phyloP scores from a whole-genome alignment of 2,797 vertebrate genomes.

The Sebastes jordani region DNA sequence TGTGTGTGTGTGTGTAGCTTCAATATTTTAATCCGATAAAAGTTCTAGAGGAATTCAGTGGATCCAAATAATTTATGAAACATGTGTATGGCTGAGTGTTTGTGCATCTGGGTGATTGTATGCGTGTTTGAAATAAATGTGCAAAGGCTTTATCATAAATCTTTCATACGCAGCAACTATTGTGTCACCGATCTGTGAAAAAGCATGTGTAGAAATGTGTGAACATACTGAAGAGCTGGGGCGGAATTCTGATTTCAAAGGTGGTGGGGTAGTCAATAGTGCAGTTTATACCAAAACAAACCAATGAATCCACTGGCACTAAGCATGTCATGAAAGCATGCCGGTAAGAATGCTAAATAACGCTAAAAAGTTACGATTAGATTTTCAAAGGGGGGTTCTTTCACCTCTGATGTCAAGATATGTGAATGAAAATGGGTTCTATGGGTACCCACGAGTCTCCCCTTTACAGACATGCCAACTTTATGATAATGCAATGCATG shows the following conservation, averaged over 20 bases:
- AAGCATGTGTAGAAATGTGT: background rate
- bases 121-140: background rate
- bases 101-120: background rate
- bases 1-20: background rate
- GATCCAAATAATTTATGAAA: conserved; percentile 7
- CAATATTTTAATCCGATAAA: background rate
- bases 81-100: background rate
- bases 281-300: too few relatives aligned
- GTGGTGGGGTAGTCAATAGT: too few relatives aligned
- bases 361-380: too few relatives aligned
- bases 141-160: background rate
- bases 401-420: too few relatives aligned
- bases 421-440: too few relatives aligned
- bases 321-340: too few relatives aligned
- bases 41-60: background rate
- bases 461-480: too few relatives aligned
- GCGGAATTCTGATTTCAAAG: background rate
- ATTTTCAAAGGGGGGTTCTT: too few relatives aligned
- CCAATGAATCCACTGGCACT: too few relatives aligned
- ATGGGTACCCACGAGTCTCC: too few relatives aligned
- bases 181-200: background rate
- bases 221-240: background rate
- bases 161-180: background rate
- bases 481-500: too few relatives aligned
- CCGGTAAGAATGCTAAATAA: too few relatives aligned